Percentiles rank a stretch among this genome's conserved stretches.
Conservation (phyloP, 2,797 vertebrate genomes). For the Leptodactylus fallax region DNA sequence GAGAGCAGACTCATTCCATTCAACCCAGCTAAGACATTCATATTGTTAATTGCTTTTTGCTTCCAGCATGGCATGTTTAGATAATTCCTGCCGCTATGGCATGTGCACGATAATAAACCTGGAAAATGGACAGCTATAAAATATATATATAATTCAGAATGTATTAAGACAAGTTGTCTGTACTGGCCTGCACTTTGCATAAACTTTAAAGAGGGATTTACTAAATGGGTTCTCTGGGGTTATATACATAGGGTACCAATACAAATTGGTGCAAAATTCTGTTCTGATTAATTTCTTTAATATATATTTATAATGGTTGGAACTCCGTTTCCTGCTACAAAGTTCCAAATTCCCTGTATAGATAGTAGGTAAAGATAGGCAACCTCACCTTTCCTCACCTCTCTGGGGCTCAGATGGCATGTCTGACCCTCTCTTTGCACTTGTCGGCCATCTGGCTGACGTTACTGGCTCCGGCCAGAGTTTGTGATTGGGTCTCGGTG, state of each 20-base stretch:
- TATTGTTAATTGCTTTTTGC: slow-evolving; percentile 33
- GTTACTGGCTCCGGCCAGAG: too few relatives aligned
- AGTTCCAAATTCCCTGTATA: too few relatives aligned
- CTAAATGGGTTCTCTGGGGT: too few relatives aligned
- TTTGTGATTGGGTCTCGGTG: too few relatives aligned
- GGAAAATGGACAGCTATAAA: background rate
- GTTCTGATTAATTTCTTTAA: too few relatives aligned
- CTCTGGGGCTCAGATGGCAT: too few relatives aligned
- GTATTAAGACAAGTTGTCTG: background rate
- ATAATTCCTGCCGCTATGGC: background rate
- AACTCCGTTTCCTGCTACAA: too few relatives aligned
- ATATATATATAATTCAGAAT: background rate
- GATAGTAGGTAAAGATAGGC: too few relatives aligned
- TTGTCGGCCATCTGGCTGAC: too few relatives aligned
- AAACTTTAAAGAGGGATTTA: background rate
- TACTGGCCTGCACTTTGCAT: background rate
- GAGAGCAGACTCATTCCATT: slow-evolving; percentile 17
- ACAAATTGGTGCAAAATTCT: background rate
- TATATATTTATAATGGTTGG: too few relatives aligned
- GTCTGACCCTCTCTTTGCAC: too few relatives aligned
- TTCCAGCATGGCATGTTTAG: background rate
- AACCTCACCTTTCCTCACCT: too few relatives aligned
- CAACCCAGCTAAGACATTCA: background rate
- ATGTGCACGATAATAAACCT: background rate
- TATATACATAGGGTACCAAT: background rate